Conservation (phyloP, 2,888 invertebrate genomes). For the Lochmaea crataegi region DNA sequence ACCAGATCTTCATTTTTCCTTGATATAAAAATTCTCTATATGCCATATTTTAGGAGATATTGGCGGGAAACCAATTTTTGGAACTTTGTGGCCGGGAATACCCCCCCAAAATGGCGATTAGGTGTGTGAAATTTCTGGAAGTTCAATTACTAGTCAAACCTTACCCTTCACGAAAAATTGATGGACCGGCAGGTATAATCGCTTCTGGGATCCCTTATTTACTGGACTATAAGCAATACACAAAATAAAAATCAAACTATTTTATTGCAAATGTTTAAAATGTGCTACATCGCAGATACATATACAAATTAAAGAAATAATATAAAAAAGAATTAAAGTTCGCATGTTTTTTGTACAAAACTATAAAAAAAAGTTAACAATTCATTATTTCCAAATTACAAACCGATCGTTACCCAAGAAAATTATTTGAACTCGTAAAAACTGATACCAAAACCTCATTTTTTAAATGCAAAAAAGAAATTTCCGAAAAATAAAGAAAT, state of each 20-base stretch:
- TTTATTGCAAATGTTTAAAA: conserved; percentile 25
- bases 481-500: conserved; percentile 6
- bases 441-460: conserved; percentile 1
- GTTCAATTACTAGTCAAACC: no score
- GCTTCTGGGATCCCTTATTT: no score
- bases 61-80: no score
- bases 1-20: no score
- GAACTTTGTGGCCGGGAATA: no score
- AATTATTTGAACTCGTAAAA: not conserved
- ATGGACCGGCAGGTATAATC: no score
- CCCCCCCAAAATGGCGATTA: no score
- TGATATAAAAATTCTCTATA: no score
- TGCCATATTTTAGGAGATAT: no score
- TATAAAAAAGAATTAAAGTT: conserved; percentile 5
- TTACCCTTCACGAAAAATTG: no score
- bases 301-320: conserved; percentile 8
- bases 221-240: not conserved
- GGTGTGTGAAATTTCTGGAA: no score
- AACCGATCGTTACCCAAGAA: conserved; percentile 5
- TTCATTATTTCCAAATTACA: conserved; percentile 3
- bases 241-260: not conserved
- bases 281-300: conserved; percentile 14
- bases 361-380: not conserved
- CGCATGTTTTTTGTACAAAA: conserved; percentile 33
- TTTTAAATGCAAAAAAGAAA: conserved; percentile 2